These are phyloP conservation scores for Gymnocheta viridis DNA, from an alignment of 2,888 invertebrate genomes.

Conservation along the genomic window DNA sequence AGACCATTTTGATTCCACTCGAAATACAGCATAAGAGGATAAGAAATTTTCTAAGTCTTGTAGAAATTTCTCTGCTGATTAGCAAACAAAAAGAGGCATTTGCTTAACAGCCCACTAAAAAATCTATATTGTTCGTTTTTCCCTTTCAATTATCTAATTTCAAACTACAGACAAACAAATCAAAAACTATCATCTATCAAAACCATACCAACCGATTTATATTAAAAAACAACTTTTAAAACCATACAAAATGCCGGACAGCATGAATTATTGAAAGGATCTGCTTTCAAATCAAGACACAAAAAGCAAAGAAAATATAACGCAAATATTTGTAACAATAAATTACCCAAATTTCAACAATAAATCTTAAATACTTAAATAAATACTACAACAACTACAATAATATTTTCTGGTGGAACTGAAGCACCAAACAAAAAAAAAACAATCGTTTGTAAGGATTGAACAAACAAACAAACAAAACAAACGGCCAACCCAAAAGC, in stretches of 20 bases:
- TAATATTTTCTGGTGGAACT: constrained; percentile 45
- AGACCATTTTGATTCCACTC: too few species aligned
- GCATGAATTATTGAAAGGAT: constrained; percentile 36
- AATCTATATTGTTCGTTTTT: neutral
- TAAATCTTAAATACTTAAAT: constrained; percentile 75
- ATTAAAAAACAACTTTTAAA: constrained; percentile 42
- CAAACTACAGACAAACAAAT: constrained; percentile 43
- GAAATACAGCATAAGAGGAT: too few species aligned
- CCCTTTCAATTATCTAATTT: constrained; percentile 51
- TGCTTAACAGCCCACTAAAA: constrained; percentile 12
- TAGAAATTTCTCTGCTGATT: neutral
- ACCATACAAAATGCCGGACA: constrained; percentile 35
- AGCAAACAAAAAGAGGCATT: neutral
- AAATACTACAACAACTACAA: constrained; percentile 50
- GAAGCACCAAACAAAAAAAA: neutral
- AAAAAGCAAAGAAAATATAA: constrained; percentile 45
- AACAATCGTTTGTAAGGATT: constrained; percentile 59
- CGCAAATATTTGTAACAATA: constrained; percentile 73
- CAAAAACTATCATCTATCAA: constrained; percentile 73
- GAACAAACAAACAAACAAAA: constrained; percentile 47
- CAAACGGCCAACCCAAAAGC: constrained; percentile 41
- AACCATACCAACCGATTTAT: constrained; percentile 73
- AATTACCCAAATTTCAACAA: constrained; percentile 78
- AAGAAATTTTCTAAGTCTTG: neutral
- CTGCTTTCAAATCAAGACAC: constrained; percentile 15